Evolutionary conservation across 2,797 vertebrate species (phyloP), one percentile per base, ranked within the genome.

Genomic region (Coluber constrictor): DNA sequence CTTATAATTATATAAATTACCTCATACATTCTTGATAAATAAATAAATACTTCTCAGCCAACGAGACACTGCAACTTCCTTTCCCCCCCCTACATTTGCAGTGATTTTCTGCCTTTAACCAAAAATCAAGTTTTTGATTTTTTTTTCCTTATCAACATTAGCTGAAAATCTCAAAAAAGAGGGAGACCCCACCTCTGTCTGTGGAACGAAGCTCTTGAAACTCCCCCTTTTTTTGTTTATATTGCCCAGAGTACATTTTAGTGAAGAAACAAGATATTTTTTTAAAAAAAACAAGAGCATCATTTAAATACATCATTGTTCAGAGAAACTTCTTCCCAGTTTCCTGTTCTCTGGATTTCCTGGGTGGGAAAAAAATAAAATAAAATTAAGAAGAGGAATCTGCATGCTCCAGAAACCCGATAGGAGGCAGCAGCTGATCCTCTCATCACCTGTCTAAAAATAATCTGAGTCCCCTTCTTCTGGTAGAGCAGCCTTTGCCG

Each of bases 391-490:
- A 95, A 92, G 96, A 95, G 95, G 96, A 95, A 94, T 96, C 90
- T 94, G 91, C 96, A 95, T 96, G 94, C 94, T 94, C 95, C 88
- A 95, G 98, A 98, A 98, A 98, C 96, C 96, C 97, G 97, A 98
- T 98, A 98, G 98, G 98, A 98, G 97, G 97, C 97, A 96, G 97
- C 98, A 98, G 97, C 97, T 98, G 98, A 97, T 97, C 97, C 97
- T 97, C 97, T 92, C 96, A 96, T 96, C 97, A 97, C 94, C 95
- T 96, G 96, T 96, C 98, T 98, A 98, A 98, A 98, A 98, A 98
- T 98, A 98, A 97, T 97, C 96, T 94, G 94, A 88, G 95, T 95
- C 91, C 0, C 95, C 95, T 96, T 95, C 96, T 60, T 94, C 92
- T 89, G 93, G 94, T 94, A 93, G 95, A 97, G 94, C 94, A 96